Base-by-base conservation (phyloP, 2,888 invertebrate species). In the Geotrupes spiniger region DNA sequence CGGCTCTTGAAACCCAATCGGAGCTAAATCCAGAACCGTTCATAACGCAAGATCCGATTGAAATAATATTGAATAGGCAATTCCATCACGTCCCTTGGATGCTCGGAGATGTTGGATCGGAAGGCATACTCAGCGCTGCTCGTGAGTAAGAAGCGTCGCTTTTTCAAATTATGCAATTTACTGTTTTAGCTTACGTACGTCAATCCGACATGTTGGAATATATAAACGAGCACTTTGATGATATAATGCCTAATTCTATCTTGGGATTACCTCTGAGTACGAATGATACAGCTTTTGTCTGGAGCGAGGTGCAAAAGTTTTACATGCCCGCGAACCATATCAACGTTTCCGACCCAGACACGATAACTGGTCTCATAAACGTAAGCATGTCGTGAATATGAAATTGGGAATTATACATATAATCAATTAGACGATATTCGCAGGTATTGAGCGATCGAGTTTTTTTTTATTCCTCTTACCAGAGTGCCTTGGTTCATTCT, bases 371-470 rank as follows among this genome's bases (percentile, higher is more conserved):
- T 8, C 61, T 69, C 36, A 60, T 63, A 33, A 47, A 70, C 49
- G 69, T 70, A 64, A 63, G 62, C 16, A 8, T 36, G 10, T n/a
- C 2, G 29, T 6, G 36, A 42, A 3, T 31, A 10, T 8, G 6
- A 10, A 37, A 29, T 17, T 25, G 8, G 9, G 6, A 15, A 9
- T 36, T 28, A 16, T 21, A 36, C 8, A 14, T 33, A 47, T 16
- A 17, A 36, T 12, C 15, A 28, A 16, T 36, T 42, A 2, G 52
- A 61, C 39, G 21, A 14, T 36, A 33, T 4, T 55, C 62, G 1
- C 57, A 78, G 78, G 53, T 77, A 25, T 76, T 76, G 37, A 68
- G 74, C 2, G 79, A 79, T 56, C 66, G 79, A 29, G 69, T 71
- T 1, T 79, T 79, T 54, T 62, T 70, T 36, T 74, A 76, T 54